Base-by-base conservation (phyloP, 2,888 invertebrate genomes). In the Iphiclides podalirius region DNA sequence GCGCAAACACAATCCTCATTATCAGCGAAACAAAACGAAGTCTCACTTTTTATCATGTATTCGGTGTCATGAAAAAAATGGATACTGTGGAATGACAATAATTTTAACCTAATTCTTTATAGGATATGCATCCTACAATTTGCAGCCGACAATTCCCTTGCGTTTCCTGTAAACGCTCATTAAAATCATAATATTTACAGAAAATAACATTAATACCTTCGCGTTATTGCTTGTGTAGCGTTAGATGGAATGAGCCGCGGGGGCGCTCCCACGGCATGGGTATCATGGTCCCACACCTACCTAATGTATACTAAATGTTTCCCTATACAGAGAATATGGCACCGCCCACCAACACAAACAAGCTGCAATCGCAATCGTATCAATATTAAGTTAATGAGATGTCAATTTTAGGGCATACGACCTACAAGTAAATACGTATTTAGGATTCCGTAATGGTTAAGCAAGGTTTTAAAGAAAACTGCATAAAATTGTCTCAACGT, bases 251-350 rank as follows among this genome's bases (percentile, higher is more conserved):
- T 55, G 50, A 41, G 60, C 54, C 46, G 70, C 63, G 73, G 70
- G 66, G 77, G 78, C 79, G 77, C 79, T 70, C 79, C 80, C 73
- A 79, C 79, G 59, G 52, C 42, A 45, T 38, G n/a, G 59, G 63
- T 64, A 38, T 31, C 38, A 34, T 42, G 49, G 36, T 55, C 50
- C 67, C 67, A 75, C 76, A 71, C 72, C 70, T 61, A 67, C 59
- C 54, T 51, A 57, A 52, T 49, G 43, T 41, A 36, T 37, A 42
- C 58, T 52, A 50, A 48, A 52, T 66, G 64, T 71, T 67, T 66
- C 63, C 70, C 70, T 67, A 66, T 70, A 69, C 68, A 67, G 68
- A 70, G 72, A 79, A 78, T 78, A 75, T 68, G 63, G 67, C 67
- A 61, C 73, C 72, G 70, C 80, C 79, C 73, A 79, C 77, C 57